Evolutionary conservation across 2,888 invertebrate species (phyloP).

Genomic region (Sialis lutaria): DNA sequence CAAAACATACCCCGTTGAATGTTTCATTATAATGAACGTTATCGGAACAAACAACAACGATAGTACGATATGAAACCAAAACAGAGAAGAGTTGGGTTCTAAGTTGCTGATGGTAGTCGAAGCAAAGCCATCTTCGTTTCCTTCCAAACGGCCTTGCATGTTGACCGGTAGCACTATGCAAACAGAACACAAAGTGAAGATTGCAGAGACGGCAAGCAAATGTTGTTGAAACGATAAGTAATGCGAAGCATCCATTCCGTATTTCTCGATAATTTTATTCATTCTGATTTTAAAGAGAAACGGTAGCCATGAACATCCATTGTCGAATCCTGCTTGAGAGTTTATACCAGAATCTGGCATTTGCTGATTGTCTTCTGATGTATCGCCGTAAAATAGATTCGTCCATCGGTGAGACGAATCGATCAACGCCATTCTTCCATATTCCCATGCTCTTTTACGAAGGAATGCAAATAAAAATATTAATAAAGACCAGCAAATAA

Average conservation of each 20-base stretch:
- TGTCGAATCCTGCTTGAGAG: slow-evolving; percentile 52
- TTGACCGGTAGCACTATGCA: slow-evolving; percentile 80
- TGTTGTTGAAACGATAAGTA: slow-evolving; percentile 89
- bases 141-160: slow-evolving; percentile 59
- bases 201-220: slow-evolving; percentile 61
- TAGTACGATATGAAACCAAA: slow-evolving; percentile 80
- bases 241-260: slow-evolving; percentile 84
- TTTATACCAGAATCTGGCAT: slow-evolving; percentile 34
- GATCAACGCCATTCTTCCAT: slow-evolving; percentile 79
- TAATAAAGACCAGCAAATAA: slow-evolving; percentile 59
- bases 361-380: slow-evolving; percentile 23
- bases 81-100: slow-evolving; percentile 53
- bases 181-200: slow-evolving; percentile 65
- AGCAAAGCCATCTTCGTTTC: slow-evolving; percentile 49
- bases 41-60: slow-evolving; percentile 70
- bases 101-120: slow-evolving; percentile 83
- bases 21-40: slow-evolving; percentile 70
- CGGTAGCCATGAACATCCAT: slow-evolving; percentile 52
- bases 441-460: slow-evolving; percentile 86
- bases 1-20: slow-evolving; percentile 58
- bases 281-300: slow-evolving; percentile 66
- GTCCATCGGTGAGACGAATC: slow-evolving; percentile 79
- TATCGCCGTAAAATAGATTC: slow-evolving; percentile 62
- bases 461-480: slow-evolving; percentile 67
- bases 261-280: slow-evolving; percentile 53